Base-by-base conservation (phyloP, 2,888 invertebrate species). In the Diogma glabrata region DNA sequence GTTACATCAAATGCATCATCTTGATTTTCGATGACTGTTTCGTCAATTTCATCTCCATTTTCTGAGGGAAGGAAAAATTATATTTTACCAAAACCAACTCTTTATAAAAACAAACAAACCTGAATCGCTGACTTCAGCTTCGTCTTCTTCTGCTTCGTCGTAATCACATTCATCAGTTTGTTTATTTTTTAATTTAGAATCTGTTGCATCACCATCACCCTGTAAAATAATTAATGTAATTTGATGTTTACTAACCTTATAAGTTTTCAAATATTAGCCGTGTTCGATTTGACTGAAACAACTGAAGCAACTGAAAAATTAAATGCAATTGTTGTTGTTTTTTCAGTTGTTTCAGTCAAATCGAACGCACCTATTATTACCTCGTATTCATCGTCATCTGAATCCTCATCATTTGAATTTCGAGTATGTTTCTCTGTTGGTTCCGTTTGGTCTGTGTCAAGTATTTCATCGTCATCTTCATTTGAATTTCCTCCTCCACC, bases 141-240 rank as follows among this genome's bases (percentile, higher is more conserved):
- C 78, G 10, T 64, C 75, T 4, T 75, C 77, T 56, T 80, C 79
- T 0, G 79, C 78, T 50, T 79, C 81, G 57, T 82, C 81, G 60
- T 84, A 83, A 56, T 79, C 82, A 57, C 77, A 78, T 60, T 80
- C 79, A 58, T 79, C 79, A 4, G 71, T 62, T 57, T 75, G 73
- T 55, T 74, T 75, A 19, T 71, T 74, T 38, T 77, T 75, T n/a
- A 74, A 71, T 68, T 67, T 79, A 56, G 68, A 60, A 4, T 66
- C 67, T 17, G 67, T 70, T 10, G 69, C 70, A 49, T 69, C 69
- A 49, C 64, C 63, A 7, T 69, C 71, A 36, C 70, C 67, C 8
- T 63, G 61, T n/a, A n/a, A n/a, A n/a, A n/a, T n/a, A n/a, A n/a
- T n/a, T n/a, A n/a, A n/a, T n/a, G n/a, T n/a, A n/a, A n/a, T n/a